Conservation (phyloP, 35 echinoderm and acorn worm species). For the Heliocidaris erythrogramma region DNA sequence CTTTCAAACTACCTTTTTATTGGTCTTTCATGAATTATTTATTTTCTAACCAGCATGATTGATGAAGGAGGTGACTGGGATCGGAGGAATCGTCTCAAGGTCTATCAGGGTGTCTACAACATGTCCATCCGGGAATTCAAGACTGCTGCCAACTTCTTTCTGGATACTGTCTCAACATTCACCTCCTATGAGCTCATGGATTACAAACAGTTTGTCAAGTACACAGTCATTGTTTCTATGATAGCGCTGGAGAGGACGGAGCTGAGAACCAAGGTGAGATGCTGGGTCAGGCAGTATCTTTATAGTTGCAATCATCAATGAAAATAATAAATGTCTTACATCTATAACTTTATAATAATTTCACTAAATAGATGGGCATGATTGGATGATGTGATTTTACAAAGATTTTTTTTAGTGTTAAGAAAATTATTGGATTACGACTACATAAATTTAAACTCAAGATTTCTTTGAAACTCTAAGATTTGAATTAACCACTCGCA, state of each 20-base stretch:
- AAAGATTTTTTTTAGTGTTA: too few species aligned
- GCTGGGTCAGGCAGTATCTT: neutral
- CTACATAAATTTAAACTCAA: too few species aligned
- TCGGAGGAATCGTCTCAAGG: constrained; percentile 95
- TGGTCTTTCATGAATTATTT: neutral
- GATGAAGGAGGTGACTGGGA: constrained; percentile 99
- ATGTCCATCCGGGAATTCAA: constrained; percentile 97
- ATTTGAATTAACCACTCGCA: too few species aligned
- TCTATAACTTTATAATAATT: too few species aligned
- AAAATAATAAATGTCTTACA: too few species aligned
- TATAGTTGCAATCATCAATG: neutral
- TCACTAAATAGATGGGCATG: too few species aligned
- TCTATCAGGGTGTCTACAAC: constrained; percentile 94
- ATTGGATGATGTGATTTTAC: too few species aligned
- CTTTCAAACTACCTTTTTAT: neutral
- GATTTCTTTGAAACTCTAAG: too few species aligned
- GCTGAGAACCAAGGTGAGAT: constrained; percentile 83
- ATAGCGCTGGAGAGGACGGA: constrained; percentile 94
- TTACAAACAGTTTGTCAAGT: constrained; percentile 94
- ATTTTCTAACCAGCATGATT: constrained; percentile 78
- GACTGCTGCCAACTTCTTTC: constrained; percentile 84
- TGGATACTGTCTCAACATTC: constrained; percentile 97
- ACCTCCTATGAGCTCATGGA: constrained; percentile 99
- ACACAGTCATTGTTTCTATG: constrained; percentile 84
- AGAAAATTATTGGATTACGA: too few species aligned